These are phyloP conservation scores for Phaenicophaeus curvirostris DNA, from an alignment of 2,797 vertebrate genomes.

Conservation along the genomic window DNA sequence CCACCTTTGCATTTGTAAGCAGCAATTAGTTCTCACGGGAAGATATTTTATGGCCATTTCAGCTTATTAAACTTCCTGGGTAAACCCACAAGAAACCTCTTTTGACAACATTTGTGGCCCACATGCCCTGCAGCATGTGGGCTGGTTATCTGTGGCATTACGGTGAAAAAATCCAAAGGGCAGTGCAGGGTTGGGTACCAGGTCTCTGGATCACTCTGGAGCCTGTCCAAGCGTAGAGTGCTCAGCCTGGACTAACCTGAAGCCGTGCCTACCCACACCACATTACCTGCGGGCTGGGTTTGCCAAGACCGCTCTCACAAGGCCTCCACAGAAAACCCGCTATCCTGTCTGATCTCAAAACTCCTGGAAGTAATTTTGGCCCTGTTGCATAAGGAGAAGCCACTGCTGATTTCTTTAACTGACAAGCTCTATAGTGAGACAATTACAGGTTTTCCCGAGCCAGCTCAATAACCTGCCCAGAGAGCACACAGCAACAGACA, in stretches of 20 bases:
- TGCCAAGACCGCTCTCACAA: not conserved
- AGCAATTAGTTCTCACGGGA: conserved; percentile 30
- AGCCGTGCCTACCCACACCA: fast-evolving
- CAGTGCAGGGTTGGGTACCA: not conserved
- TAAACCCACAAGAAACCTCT: conserved; percentile 33
- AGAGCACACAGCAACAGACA: not conserved
- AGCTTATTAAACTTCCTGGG: conserved; percentile 47
- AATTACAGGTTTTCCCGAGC: not conserved
- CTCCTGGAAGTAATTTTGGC: not conserved
- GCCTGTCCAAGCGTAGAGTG: fast-evolving
- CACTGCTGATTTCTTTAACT: not conserved
- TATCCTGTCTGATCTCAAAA: not conserved
- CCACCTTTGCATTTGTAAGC: conserved; percentile 44
- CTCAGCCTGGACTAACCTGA: not conserved
- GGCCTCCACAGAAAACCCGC: not conserved
- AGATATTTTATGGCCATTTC: conserved; percentile 41
- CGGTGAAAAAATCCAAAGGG: not conserved
- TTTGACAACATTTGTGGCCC: not conserved
- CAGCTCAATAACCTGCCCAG: not conserved
- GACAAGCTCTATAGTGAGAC: not conserved
- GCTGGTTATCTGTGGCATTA: not conserved
- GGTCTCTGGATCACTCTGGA: not conserved
- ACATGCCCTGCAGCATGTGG: not conserved
- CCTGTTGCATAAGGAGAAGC: not conserved
- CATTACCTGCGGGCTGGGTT: not conserved